Conservation (phyloP, 2,797 vertebrate genomes). For the Mycteria americana region DNA sequence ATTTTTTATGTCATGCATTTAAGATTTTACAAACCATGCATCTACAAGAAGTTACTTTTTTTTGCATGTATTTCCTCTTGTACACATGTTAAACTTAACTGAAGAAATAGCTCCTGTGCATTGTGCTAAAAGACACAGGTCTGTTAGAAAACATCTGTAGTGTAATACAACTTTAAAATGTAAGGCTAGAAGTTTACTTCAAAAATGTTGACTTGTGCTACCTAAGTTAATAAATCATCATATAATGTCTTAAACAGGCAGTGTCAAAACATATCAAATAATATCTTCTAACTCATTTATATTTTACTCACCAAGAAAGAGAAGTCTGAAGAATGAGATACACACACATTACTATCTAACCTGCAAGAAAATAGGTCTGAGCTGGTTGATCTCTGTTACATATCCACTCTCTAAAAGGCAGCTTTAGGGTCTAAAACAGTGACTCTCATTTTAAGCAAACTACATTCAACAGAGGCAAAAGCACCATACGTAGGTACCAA, state of each 20-base stretch:
- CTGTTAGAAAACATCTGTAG: background rate
- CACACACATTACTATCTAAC: background rate
- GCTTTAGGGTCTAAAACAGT: background rate
- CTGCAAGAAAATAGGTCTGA: background rate
- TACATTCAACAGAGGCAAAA: background rate
- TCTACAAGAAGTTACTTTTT: background rate
- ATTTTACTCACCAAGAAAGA: background rate
- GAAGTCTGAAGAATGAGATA: background rate
- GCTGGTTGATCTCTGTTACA: background rate
- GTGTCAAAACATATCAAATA: background rate
- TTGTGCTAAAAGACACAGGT: background rate
- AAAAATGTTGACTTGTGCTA: background rate
- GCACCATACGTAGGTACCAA: accelerated
- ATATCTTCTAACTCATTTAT: background rate
- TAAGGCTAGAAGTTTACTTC: background rate
- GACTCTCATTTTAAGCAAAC: no score
- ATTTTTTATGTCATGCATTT: background rate
- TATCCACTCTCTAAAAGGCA: background rate
- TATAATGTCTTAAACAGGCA: background rate
- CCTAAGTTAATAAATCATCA: background rate
- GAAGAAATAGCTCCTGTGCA: background rate
- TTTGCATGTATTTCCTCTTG: background rate
- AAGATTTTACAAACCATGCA: background rate
- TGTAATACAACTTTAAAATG: background rate
- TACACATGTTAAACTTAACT: background rate